A percentile compares a stretch with the other conserved stretches of the same genome.
phyloP scores from a whole-genome alignment of 2,888 invertebrate genomes.

The Leucoptera coffeella region DNA sequence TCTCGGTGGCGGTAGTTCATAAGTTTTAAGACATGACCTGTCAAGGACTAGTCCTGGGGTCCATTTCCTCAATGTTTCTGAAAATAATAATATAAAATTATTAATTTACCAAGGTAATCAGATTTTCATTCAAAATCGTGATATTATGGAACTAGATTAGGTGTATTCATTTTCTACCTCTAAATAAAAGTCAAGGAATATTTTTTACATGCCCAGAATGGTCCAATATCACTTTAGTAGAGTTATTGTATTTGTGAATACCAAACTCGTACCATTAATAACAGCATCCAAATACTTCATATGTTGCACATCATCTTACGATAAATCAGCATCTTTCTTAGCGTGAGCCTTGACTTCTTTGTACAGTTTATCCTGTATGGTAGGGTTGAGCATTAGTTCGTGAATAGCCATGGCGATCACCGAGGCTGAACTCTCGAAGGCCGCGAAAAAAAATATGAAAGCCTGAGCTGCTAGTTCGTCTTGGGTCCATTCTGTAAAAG shows the following conservation, averaged over 20 bases:
- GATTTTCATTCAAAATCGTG: no score
- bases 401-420: constrained; percentile 16
- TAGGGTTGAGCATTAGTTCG: constrained; percentile 28
- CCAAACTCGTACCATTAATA: constrained; percentile 29
- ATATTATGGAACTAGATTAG: no score
- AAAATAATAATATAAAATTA: no score
- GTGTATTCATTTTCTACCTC: no score
- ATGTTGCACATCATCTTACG: constrained; percentile 9
- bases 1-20: constrained; percentile 21
- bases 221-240: no score
- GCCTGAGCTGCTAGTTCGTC: constrained; percentile 33
- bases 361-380: constrained; percentile 15
- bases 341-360: neutral
- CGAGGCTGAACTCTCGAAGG: constrained; percentile 34
- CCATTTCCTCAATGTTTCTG: constrained; percentile 45
- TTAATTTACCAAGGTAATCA: no score
- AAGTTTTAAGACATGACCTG: constrained; percentile 37
- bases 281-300: constrained; percentile 30
- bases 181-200: no score
- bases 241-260: no score
- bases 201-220: no score
- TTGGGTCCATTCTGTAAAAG: constrained; percentile 34
- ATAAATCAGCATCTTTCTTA: constrained; percentile 6
- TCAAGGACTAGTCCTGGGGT: constrained; percentile 36
- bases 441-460: constrained; percentile 37